phyloP scores from a whole-genome alignment of 2,797 vertebrate species.

The Ptychadena robeensis region DNA sequence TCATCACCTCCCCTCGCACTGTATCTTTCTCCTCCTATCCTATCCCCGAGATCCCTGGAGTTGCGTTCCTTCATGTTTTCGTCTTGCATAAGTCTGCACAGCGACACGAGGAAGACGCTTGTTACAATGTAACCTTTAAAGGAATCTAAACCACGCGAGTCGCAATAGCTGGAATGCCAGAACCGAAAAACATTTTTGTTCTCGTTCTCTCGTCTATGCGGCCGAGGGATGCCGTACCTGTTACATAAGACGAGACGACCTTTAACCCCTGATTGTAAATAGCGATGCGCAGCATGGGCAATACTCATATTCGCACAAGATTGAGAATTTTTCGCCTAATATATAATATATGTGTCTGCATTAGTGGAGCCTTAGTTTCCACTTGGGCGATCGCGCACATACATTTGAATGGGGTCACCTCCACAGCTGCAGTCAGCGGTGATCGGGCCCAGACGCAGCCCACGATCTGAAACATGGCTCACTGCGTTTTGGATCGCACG shows the following conservation, averaged over 20 bases:
- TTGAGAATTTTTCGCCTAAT: not conserved
- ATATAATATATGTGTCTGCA: too few species aligned
- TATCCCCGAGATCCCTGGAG: not conserved
- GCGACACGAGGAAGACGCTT: constrained; percentile 67
- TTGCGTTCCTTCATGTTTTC: not conserved
- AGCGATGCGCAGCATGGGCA: too few species aligned
- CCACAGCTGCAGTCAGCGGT: too few species aligned
- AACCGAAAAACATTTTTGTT: constrained; percentile 47
- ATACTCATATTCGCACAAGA: not conserved
- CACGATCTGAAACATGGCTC: too few species aligned
- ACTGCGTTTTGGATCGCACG: too few species aligned
- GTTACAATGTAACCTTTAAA: constrained; percentile 69
- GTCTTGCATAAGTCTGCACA: constrained; percentile 50
- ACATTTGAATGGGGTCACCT: too few species aligned
- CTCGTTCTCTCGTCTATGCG: constrained; percentile 58
- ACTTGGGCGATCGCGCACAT: too few species aligned
- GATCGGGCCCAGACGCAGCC: too few species aligned
- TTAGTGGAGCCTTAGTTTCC: too few species aligned
- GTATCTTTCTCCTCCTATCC: not conserved
- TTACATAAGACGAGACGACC: constrained; percentile 17
- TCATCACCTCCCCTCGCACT: not conserved
- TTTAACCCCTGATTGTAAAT: not conserved
- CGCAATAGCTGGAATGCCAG: constrained; percentile 66
- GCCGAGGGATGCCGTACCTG: constrained; percentile 58
- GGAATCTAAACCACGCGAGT: constrained; percentile 71